Conservation (phyloP, 2,888 invertebrate genomes). For the Pandemis cinnamomeana region DNA sequence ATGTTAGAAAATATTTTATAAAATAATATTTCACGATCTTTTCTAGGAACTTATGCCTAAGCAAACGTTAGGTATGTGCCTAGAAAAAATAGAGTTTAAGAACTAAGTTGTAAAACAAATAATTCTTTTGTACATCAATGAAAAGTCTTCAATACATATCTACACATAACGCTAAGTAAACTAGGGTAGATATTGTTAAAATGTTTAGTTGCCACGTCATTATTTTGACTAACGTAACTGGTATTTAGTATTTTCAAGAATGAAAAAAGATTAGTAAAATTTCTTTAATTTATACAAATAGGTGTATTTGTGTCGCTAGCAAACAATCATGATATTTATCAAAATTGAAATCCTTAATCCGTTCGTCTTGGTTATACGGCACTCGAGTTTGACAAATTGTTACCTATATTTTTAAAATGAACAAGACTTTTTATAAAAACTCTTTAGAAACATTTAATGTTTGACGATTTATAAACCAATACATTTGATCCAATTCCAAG, state of each 20-base stretch:
- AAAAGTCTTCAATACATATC: slow-evolving; percentile 66
- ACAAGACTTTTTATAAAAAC: background rate
- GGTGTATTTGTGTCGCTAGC: background rate
- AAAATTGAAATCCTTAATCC: background rate
- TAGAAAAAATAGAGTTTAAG: background rate
- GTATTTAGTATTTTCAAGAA: background rate
- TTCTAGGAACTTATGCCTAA: slow-evolving; percentile 3
- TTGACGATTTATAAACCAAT: too few species aligned
- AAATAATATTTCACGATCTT: background rate
- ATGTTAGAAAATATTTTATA: background rate
- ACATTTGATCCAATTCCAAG: too few species aligned
- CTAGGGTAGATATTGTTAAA: slow-evolving; percentile 11
- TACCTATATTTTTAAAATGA: background rate
- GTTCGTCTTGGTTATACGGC: background rate
- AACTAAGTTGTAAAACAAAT: slow-evolving; percentile 9
- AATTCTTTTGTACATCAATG: slow-evolving; percentile 35
- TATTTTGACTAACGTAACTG: background rate
- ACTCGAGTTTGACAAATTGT: background rate
- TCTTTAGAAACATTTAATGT: background rate
- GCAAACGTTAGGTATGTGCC: slow-evolving; percentile 4
- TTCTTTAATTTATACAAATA: background rate
- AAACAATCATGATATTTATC: background rate
- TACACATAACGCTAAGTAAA: slow-evolving; percentile 53
- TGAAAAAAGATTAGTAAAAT: background rate
- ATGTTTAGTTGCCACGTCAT: background rate